Evolutionary conservation across 2,888 invertebrate genomes (phyloP).

Genomic region (Ectropis crepuscularia): DNA sequence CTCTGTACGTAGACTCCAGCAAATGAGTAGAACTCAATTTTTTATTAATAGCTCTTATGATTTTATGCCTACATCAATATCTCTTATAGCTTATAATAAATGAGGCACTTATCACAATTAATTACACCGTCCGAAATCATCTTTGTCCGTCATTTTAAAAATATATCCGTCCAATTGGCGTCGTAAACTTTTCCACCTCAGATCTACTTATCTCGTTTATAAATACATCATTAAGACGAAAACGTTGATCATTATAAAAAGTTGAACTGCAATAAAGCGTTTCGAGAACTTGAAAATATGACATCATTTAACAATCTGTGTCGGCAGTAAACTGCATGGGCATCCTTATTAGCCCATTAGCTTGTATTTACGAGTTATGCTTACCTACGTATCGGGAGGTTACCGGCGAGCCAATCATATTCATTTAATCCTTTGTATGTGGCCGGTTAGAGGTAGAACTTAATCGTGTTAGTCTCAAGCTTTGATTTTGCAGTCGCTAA

Average conservation of each 20-base stretch:
- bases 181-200: conserved; percentile 17
- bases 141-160: conserved; percentile 11
- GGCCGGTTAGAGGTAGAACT: conserved; percentile 50
- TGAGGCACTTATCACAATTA: conserved; percentile 20
- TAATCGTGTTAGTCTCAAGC: conserved; percentile 31
- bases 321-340: conserved; percentile 47
- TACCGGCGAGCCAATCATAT: conserved; percentile 59
- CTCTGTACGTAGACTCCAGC: conserved; percentile 19
- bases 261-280: conserved; percentile 31
- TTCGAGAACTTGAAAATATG: conserved; percentile 35
- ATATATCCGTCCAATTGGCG: conserved; percentile 10
- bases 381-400: conserved; percentile 42
- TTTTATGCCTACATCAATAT: conserved; percentile 15
- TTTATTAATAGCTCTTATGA: conserved; percentile 6
- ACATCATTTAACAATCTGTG: conserved; percentile 42
- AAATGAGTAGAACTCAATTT: conserved; percentile 15
- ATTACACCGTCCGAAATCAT: conserved; percentile 14
- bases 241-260: conserved; percentile 26
- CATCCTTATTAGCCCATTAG: conserved; percentile 49
- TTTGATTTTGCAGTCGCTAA: conserved; percentile 48
- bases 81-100: conserved; percentile 16
- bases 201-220: conserved; percentile 21
- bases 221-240: conserved; percentile 26
- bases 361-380: conserved; percentile 46
- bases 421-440: conserved; percentile 66